Conservation (phyloP, 2,797 vertebrate species). For the Pachyuromys duprasi region DNA sequence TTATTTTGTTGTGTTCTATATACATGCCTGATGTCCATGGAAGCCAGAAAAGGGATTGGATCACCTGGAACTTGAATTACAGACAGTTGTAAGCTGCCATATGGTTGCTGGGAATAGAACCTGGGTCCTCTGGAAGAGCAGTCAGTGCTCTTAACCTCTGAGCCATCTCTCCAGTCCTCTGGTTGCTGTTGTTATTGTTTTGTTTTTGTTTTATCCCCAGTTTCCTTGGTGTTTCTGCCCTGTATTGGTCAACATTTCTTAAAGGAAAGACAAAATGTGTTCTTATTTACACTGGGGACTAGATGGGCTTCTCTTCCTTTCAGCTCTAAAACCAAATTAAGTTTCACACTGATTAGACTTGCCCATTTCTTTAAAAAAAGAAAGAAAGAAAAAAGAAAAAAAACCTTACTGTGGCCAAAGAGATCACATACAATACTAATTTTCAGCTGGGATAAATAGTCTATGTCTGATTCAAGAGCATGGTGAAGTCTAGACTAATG, state of each 20-base stretch:
- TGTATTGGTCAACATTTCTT: neutral
- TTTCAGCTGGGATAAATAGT: conserved; percentile 14
- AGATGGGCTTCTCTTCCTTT: neutral
- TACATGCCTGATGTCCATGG: neutral
- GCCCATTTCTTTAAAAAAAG: conserved; percentile 1
- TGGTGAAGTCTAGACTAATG: neutral
- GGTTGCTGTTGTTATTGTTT: neutral
- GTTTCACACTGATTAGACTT: neutral
- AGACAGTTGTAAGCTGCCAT: neutral
- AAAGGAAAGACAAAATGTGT: neutral
- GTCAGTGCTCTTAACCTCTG: neutral
- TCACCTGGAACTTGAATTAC: neutral
- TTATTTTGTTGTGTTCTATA: neutral
- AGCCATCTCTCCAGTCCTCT: neutral
- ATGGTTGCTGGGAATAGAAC: neutral
- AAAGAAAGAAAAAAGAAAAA: neutral
- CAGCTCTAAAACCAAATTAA: conserved; percentile 30
- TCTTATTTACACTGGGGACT: neutral
- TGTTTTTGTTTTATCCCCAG: neutral
- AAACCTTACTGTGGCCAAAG: neutral
- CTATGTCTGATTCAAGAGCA: neutral
- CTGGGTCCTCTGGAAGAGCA: neutral
- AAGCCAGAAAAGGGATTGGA: neutral
- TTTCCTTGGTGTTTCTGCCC: conserved; percentile 1
- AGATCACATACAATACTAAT: neutral